Evolutionary conservation across 30 jellyfish, hydroid and myxozoan species (phyloP), one percentile per base, ranked within the genome.

Genomic region (Aurelia aurita): DNA sequence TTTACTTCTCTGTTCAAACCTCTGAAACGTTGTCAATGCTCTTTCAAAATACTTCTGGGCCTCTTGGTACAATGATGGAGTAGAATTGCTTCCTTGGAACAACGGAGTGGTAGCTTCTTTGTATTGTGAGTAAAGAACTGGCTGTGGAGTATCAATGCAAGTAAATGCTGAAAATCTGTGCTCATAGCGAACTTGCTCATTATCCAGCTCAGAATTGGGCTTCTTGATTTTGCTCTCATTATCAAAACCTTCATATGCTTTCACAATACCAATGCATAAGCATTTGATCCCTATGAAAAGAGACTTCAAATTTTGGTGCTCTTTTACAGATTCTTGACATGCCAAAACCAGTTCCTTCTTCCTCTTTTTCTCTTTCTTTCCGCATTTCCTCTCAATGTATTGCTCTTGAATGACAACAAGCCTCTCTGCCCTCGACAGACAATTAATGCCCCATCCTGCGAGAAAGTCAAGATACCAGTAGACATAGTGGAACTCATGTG

Each of bases 401-500:
- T 92, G 97, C 84, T 92, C 98, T 80, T 92, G 98, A 35, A 66
- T 77, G 45, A 72, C 63, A 15, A 92, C 87, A 0, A 92, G 91
- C 60, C 87, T 65, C 57, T 92, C 98, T 27, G 98, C 98, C 35
- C 98, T 51, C 22, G 88, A 87, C 43, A 92, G 70, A 74, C 98
- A 92, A 57, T 85, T 92, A 67, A 86, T 92, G 44, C 97, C 96
- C 98, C 98, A 92, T 32, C 97, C 95, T 11, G 91, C 74, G 61
- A 92, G 65, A 53, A 85, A 92, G 58, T 92, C 98, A 20, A 92
- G 84, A 49, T 92, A 92, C 98, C 98, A 92, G 66, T 92, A 92
- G 45, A 92, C 95, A 64, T 92, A 92, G 53, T 92, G 98, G 43
- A 86, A 92, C 84, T 92, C 98, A 58, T 92, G 97, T 27, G 97